Percentiles rank a stretch among this genome's conserved stretches.
Conservation (phyloP, 92 coral and sea anemone genomes). For the Zoanthus sansibaricus region DNA sequence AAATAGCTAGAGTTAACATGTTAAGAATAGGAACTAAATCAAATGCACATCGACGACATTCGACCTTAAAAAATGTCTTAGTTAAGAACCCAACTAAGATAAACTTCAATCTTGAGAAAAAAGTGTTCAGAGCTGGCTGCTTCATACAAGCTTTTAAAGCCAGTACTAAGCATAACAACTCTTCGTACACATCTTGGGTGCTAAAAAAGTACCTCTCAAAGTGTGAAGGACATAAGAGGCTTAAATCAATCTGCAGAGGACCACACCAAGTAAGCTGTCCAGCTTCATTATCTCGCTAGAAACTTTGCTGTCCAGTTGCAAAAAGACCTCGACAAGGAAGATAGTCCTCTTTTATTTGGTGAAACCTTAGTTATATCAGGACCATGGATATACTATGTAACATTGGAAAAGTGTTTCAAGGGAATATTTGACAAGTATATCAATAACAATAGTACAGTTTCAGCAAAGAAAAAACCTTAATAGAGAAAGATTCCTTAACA, state of each 20-base stretch:
- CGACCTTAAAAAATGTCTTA: slow-evolving; percentile 51
- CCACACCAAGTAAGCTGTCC: slow-evolving; percentile 54
- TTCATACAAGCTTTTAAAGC: slow-evolving; percentile 63
- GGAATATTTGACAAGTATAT: slow-evolving; percentile 50
- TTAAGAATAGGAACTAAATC: slow-evolving; percentile 59
- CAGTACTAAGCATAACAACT: slow-evolving; percentile 39
- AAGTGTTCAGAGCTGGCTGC: slow-evolving; percentile 50
- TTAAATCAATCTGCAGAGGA: slow-evolving; percentile 38
- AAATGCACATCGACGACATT: slow-evolving; percentile 46
- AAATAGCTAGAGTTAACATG: slow-evolving; percentile 51
- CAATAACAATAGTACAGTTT: slow-evolving; percentile 41
- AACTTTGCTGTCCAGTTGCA: slow-evolving; percentile 34
- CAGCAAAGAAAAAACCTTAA: slow-evolving; percentile 31
- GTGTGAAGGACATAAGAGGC: slow-evolving; percentile 23
- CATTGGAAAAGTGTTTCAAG: slow-evolving; percentile 49
- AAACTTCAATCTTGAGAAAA: slow-evolving; percentile 48
- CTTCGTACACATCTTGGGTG: slow-evolving; percentile 41
- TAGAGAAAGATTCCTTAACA: slow-evolving; percentile 10
- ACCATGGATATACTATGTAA: slow-evolving; percentile 28
- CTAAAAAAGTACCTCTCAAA: slow-evolving; percentile 47
- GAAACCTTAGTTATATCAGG: slow-evolving; percentile 38
- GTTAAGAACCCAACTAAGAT: slow-evolving; percentile 25
- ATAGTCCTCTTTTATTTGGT: slow-evolving; percentile 35
- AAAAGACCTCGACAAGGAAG: slow-evolving; percentile 15
- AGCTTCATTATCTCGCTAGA: slow-evolving; percentile 54